These are phyloP conservation scores for Bambusicola thoracicus DNA, from an alignment of 2,113 vertebrate genomes.

Conservation along the genomic window DNA sequence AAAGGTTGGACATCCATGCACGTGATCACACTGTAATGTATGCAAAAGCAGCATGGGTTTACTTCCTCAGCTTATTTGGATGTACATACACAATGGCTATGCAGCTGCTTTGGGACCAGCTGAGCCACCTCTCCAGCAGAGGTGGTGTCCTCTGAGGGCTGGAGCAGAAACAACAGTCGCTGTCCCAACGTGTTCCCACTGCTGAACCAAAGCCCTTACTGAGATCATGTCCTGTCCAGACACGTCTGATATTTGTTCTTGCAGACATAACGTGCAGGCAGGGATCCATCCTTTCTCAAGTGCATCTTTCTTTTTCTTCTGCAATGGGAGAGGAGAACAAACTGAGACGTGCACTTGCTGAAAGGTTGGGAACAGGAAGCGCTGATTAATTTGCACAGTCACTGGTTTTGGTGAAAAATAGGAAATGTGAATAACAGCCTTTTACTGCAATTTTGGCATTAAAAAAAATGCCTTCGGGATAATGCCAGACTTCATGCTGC, in stretches of 20 bases:
- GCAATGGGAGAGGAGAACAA: background rate
- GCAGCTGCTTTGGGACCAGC: background rate
- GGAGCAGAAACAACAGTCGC: slow-evolving; percentile 34
- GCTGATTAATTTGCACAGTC: slow-evolving; percentile 40
- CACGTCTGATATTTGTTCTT: background rate
- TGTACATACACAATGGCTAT: background rate
- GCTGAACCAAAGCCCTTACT: slow-evolving; percentile 44
- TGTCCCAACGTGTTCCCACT: slow-evolving; percentile 37
- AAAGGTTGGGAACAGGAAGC: background rate
- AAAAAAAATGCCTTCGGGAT: slow-evolving; percentile 23
- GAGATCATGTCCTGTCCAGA: background rate
- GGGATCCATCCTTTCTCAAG: slow-evolving; percentile 6
- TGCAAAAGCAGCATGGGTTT: background rate
- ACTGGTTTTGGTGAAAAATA: slow-evolving; percentile 27
- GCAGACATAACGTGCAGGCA: background rate
- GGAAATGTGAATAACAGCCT: background rate
- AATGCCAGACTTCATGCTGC: background rate
- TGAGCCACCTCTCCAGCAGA: background rate
- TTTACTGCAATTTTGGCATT: slow-evolving; percentile 17
- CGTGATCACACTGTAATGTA: background rate
- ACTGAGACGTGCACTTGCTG: background rate
- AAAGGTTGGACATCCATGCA: background rate
- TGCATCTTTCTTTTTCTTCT: background rate
- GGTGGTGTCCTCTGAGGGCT: slow-evolving; percentile 5
- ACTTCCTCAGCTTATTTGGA: background rate